Percentiles rank a stretch among this genome's conserved stretches.
Evolutionary conservation across 1,140 invertebrate species (phyloP).

Genomic region (Danaus plexippus): DNA sequence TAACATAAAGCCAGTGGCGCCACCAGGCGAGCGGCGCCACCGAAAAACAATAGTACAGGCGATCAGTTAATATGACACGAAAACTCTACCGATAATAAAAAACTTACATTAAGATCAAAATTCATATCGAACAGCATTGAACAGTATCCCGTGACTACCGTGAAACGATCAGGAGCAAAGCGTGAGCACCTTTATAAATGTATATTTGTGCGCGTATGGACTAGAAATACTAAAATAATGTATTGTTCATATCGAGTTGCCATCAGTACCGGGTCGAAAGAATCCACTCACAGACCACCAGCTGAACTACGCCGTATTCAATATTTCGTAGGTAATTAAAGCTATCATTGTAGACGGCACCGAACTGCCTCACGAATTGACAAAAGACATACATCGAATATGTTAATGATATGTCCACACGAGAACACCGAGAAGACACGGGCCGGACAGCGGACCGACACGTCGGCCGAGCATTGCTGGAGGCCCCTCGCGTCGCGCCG

Average conservation of each 20-base stretch:
- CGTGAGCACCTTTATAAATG: constrained; percentile 49
- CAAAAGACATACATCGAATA: constrained; percentile 3
- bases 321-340: constrained; percentile 39
- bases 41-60: constrained; percentile 19
- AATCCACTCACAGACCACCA: too few relatives aligned
- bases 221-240: constrained; percentile 55
- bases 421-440: constrained; percentile 7
- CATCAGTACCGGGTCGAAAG: too few relatives aligned
- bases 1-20: constrained; percentile 64
- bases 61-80: constrained; percentile 65
- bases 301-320: too few relatives aligned
- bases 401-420: constrained; percentile 10
- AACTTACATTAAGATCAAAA: constrained; percentile 41
- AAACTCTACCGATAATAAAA: constrained; percentile 33
- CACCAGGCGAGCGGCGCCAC: constrained; percentile 49
- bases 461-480: too few relatives aligned
- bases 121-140: constrained; percentile 36
- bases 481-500: too few relatives aligned
- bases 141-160: constrained; percentile 50
- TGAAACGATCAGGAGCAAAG: constrained; percentile 52
- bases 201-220: constrained; percentile 65
- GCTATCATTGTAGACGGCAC: constrained; percentile 45
- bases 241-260: background rate
- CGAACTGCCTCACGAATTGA: constrained; percentile 23
- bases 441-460: background rate